Evolutionary conservation across 92 coral and sea anemone genomes (phyloP).

Genomic region (Hydrozoanthus gracilis): DNA sequence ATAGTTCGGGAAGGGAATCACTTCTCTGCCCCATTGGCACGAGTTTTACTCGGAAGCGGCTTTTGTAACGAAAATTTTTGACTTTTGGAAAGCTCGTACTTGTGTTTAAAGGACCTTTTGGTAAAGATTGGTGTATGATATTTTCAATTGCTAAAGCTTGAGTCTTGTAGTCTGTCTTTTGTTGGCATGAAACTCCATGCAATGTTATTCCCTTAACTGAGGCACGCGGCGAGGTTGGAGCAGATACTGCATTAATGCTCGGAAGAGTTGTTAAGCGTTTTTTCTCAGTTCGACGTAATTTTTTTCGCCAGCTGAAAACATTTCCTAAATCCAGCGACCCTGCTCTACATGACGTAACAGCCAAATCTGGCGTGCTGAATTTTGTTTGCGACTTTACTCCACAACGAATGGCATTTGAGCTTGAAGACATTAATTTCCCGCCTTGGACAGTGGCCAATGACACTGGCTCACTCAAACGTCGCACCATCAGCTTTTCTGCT

Average conservation of each 20-base stretch:
- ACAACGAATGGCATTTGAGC: not conserved
- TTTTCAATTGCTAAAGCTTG: not conserved
- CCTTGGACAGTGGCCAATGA: not conserved
- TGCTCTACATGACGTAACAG: constrained; percentile 8
- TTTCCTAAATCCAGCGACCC: not conserved
- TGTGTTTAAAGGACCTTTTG: not conserved
- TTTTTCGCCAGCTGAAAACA: not conserved
- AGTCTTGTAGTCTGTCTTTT: not conserved
- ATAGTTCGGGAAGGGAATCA: constrained; percentile 60
- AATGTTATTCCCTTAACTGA: not conserved
- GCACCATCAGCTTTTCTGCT: not conserved
- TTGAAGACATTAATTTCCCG: not conserved
- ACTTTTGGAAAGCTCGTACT: not conserved
- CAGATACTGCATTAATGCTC: not conserved
- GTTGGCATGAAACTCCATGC: constrained; percentile 18
- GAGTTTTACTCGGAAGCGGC: constrained; percentile 65
- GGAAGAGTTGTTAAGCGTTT: constrained; percentile 5
- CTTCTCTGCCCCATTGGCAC: constrained; percentile 59
- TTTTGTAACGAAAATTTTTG: constrained; percentile 47
- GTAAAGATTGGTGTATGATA: not conserved
- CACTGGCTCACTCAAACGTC: not conserved
- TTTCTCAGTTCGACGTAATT: constrained; percentile 3
- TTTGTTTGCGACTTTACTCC: not conserved
- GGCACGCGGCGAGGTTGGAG: not conserved
- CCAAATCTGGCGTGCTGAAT: not conserved